Percentiles rank a stretch among this genome's conserved stretches.
phyloP scores from a whole-genome alignment of 1,140 invertebrate species.

The Platyura marginata region DNA sequence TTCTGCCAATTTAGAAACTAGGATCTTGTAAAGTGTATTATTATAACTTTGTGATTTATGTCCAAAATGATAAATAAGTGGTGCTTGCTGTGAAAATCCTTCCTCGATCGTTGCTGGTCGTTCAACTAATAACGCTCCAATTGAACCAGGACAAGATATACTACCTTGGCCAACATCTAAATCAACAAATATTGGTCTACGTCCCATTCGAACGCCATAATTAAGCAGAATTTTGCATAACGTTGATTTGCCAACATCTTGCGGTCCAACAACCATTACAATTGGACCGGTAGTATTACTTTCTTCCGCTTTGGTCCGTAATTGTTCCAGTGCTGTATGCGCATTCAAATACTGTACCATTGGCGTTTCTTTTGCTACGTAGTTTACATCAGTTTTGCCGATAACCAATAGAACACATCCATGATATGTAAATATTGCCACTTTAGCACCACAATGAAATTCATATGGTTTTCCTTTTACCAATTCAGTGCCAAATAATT shows the following conservation, averaged over 20 bases:
- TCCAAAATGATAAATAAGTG: conserved; percentile 88
- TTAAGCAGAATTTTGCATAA: conserved; percentile 80
- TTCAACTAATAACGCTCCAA: conserved; percentile 79
- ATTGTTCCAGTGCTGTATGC: conserved; percentile 82
- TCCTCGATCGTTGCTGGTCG: conserved; percentile 80
- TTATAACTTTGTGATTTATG: conserved; percentile 65
- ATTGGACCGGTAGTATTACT: conserved; percentile 58
- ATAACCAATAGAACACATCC: conserved; percentile 69
- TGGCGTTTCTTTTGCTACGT: conserved; percentile 88
- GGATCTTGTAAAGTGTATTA: conserved; percentile 64
- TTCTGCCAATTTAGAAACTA: conserved; percentile 71
- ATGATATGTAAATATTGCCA: conserved; percentile 93
- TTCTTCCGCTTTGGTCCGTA: conserved; percentile 60
- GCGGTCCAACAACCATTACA: conserved; percentile 83
- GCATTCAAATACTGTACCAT: conserved; percentile 78
- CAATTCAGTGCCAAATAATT: conserved; percentile 94
- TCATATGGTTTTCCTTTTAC: conserved; percentile 85
- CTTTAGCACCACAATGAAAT: conserved; percentile 79
- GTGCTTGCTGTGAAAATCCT: conserved; percentile 80
- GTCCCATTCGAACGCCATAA: conserved; percentile 76
- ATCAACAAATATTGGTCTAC: conserved; percentile 81
- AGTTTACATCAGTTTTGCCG: conserved; percentile 82
- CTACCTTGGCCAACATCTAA: conserved; percentile 91
- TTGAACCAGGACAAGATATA: conserved; percentile 81
- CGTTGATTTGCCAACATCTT: conserved; percentile 93